Base-by-base conservation (phyloP, 2,888 invertebrate species). In the Leptarthrus brevirostris region DNA sequence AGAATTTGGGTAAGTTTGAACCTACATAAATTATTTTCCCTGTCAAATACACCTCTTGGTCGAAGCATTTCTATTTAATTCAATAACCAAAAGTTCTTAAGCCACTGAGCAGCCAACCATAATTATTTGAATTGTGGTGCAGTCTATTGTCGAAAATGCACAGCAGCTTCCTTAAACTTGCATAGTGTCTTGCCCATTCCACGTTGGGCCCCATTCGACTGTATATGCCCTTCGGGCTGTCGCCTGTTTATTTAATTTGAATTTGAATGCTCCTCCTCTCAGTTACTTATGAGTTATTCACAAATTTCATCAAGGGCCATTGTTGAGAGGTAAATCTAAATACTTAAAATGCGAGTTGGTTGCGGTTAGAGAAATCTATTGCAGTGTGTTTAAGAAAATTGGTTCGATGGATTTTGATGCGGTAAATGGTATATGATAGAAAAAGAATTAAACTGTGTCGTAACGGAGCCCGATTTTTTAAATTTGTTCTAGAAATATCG, bases 261-360 rank as follows among this genome's bases (percentile, higher is more conserved):
- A 69, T 69, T 69, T 69, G 69, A 69, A 69, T 69, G 69, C 30
- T 49, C 34, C 69, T 69, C 30, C 69, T 52, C n/a, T n/a, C 34
- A 69, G 52, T 44, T 66, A 47, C 64, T 69, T 69, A 30, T 69
- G 69, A 69, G 69, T 69, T 69, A 69, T 69, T 69, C 69, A 69
- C 49, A 52, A 69, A 52, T 69, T 69, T 69, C 69, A 69, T 69
- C 69, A 69, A 18, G 6, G 20, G 34, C 69, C 52, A 69, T 69
- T 69, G 69, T 69, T 52, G n/a, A 16, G 24, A 34, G 52, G 5
- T n/a, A n/a, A n/a, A n/a, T n/a, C n/a, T n/a, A n/a, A n/a, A n/a
- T n/a, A n/a, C n/a, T n/a, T n/a, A n/a, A n/a, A n/a, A n/a, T n/a
- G n/a, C n/a, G n/a, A n/a, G n/a, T n/a, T n/a, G n/a, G n/a, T n/a